Evolutionary conservation across 92 coral and sea anemone genomes (phyloP).

Genomic region (Siderastrea radians): DNA sequence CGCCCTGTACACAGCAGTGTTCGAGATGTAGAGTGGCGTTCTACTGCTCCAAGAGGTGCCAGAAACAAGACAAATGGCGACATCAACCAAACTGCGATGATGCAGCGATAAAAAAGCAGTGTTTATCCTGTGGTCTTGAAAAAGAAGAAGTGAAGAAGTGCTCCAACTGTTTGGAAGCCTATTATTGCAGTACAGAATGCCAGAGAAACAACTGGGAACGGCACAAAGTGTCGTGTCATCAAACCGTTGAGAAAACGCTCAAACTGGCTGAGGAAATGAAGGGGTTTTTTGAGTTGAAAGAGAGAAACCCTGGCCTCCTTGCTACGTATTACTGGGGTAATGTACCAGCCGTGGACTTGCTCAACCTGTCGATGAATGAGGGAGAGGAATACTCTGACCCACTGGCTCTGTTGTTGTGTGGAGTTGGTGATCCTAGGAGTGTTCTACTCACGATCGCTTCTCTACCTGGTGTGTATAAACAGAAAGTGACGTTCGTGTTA

Average conservation of each 20-base stretch:
- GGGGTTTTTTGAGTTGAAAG: neutral
- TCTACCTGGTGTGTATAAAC: slow-evolving; percentile 62
- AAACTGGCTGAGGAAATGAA: slow-evolving; percentile 8
- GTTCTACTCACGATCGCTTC: slow-evolving; percentile 67
- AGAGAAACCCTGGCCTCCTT: neutral
- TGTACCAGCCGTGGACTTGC: slow-evolving; percentile 75
- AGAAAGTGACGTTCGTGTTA: slow-evolving; percentile 67
- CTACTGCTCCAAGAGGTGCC: slow-evolving; percentile 73
- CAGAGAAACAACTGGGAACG: slow-evolving; percentile 48
- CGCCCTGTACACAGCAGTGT: slow-evolving; percentile 28
- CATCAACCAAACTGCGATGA: slow-evolving; percentile 70
- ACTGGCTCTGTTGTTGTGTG: slow-evolving; percentile 73
- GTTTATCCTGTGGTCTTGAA: slow-evolving; percentile 42
- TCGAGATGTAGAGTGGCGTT: slow-evolving; percentile 57
- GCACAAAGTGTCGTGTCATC: slow-evolving; percentile 65
- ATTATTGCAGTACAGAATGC: slow-evolving; percentile 72
- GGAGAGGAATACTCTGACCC: slow-evolving; percentile 57
- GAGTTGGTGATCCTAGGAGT: slow-evolving; percentile 84
- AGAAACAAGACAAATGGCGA: slow-evolving; percentile 60
- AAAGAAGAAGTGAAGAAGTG: slow-evolving; percentile 44
- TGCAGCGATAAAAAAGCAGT: slow-evolving; percentile 39
- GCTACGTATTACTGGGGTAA: slow-evolving; percentile 82
- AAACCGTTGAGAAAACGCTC: slow-evolving; percentile 25
- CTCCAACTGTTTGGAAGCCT: slow-evolving; percentile 50
- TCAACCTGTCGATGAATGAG: slow-evolving; percentile 78